Base-by-base conservation (phyloP, 2,888 invertebrate species). In the Nipponacmea schrenckii region DNA sequence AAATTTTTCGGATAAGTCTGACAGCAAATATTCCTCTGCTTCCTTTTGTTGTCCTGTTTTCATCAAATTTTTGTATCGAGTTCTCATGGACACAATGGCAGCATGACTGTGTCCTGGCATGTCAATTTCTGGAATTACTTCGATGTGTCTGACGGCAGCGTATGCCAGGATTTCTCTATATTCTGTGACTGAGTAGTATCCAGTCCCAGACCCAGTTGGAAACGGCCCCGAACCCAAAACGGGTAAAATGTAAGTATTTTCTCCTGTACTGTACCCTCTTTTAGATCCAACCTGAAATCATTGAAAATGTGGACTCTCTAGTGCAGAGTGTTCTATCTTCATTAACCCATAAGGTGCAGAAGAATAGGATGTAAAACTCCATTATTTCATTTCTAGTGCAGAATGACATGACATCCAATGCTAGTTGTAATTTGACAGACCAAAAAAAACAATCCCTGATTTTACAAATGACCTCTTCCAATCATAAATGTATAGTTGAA, bases 121-220 rank as follows among this genome's bases (percentile, higher is more conserved):
- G 71, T 86, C 86, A 26, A 86, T 82, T 67, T 86, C 86, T 31
- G 86, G 86, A 73, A 86, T 85, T n/a, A 86, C 82, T 69, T 85
- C 84, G 44, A 86, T 84, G 74, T 84, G 81, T 8, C 81, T 80
- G 12, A 72, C 74, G 39, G 75, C 77, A 45, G 86, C 86, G 70
- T 76, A 84, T 14, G 62, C 72, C 8, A 86, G 76, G 10, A 86
- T 84, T 70, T 86, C 85, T 65, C 46, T 64, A 48, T 15, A 82
- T 12, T 81, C 77, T 15, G 56, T 65, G 24, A 69, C 67, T 5
- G 78, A 69, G 68, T 78, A 83, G 77, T 75, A 83, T 0, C 86
- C 86, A 7, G 82, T 79, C 0, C 86, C 87, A n/a, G 64, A 46
- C 17, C 27, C 64, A 7, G 46, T 17, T 15, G 64, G 64, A 31